Conservation (phyloP, 2,888 invertebrate genomes). For the Pelosia muscerda region DNA sequence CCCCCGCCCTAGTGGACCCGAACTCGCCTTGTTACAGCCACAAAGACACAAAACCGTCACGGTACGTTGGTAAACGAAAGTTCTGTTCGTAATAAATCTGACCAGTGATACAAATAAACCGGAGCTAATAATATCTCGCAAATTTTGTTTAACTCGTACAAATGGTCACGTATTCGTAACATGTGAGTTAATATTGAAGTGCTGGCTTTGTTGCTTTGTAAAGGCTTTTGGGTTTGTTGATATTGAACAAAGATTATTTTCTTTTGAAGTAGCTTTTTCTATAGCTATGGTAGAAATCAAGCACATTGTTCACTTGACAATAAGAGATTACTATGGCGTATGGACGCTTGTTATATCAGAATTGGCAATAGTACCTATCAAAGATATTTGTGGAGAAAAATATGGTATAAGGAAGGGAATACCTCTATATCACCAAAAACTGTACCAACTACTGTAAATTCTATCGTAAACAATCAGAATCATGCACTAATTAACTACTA, state of each 20-base stretch:
- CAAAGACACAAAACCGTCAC: constrained; percentile 58
- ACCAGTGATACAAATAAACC: constrained; percentile 48
- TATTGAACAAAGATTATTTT: constrained; percentile 12
- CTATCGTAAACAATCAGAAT: neutral
- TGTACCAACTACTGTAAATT: neutral
- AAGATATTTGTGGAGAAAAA: too few relatives aligned
- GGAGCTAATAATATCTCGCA: constrained; percentile 43
- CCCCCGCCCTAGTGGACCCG: constrained; percentile 54
- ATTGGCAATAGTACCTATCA: neutral
- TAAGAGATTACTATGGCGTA: neutral
- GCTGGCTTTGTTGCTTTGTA: constrained; percentile 36
- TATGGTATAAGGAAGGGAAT: neutral
- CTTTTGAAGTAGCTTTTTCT: neutral
- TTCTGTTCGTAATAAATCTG: constrained; percentile 55
- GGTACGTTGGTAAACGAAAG: constrained; percentile 50
- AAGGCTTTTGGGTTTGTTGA: constrained; percentile 36
- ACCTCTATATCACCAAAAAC: neutral
- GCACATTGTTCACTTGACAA: neutral
- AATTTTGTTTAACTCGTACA: constrained; percentile 42
- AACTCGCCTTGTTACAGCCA: constrained; percentile 55
- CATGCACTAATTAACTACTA: constrained; percentile 26
- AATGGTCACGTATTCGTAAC: constrained; percentile 48
- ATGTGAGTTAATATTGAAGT: constrained; percentile 46
- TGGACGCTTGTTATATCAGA: neutral
- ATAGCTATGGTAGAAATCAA: neutral